Evolutionary conservation across 1,140 invertebrate species (phyloP), one percentile per base, ranked within the genome.

Genomic region (Copidosoma floridanum): DNA sequence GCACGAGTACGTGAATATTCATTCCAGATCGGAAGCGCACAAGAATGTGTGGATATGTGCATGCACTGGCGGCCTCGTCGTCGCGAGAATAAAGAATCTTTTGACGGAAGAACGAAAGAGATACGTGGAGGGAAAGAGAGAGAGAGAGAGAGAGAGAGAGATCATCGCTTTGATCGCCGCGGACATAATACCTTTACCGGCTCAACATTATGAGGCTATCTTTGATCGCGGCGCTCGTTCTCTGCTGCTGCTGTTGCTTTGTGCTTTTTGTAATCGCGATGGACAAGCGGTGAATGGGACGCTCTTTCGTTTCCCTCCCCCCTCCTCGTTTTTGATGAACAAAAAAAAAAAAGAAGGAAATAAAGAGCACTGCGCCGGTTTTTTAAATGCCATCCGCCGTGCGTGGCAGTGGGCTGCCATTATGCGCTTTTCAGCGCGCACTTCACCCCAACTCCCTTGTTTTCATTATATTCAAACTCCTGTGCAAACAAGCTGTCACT

Each of bases 1-100:
- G 37, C 14, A n/a, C 27, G 7, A n/a, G 16, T n/a, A n/a, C 21
- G 23, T 59, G 52, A 59, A 59, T 50, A 52, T 52, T 52, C 47
- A 37, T 43, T 21, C 2, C 11, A 38, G 3, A 11, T n/a, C n/a
- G n/a, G n/a, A n/a, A n/a, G n/a, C n/a, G n/a, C n/a, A n/a, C n/a
- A n/a, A n/a, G n/a, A n/a, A n/a, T n/a, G n/a, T n/a, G n/a, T n/a
- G n/a, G n/a, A n/a, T n/a, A n/a, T n/a, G n/a, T n/a, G n/a, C n/a
- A n/a, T n/a, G n/a, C n/a, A 6, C 3, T 46, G 3, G 40, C 10
- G 38, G 10, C 6, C 3, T 20, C 7, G n/a, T 3, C 10, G 26
- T 4, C 27, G 24, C 37, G 27, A 32, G 37, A 51, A 59, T 59
- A 59, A 59, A 44, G 48, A 59, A 59, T 51, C 57, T 44, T 60